Evolutionary conservation across 2,113 vertebrate genomes (phyloP), one percentile per base, ranked within the genome.

Genomic region (Otis tarda): DNA sequence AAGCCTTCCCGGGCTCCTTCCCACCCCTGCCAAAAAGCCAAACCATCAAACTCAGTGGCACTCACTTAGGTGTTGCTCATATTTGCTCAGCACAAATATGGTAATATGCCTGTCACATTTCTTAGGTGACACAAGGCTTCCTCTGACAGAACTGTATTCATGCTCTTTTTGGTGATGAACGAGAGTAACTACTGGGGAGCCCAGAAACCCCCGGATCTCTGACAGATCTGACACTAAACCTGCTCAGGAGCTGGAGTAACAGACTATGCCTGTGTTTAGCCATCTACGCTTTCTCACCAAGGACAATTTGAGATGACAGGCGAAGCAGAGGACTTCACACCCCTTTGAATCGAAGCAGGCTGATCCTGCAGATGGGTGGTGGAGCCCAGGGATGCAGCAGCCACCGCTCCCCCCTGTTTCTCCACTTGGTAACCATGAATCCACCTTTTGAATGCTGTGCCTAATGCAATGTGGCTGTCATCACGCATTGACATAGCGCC

Each of bases 291-390:
- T 74, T 93, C n/a, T 41, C 31, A 78, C 9, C 30, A 70, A 73
- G 39, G 25, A 43, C 27, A 76, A 68, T 9, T 22, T 2, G 7
- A 53, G 14, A 27, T 33, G 20, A 59, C 10, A 60, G 23, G 52
- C 0, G 2, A 80, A 70, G 52, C 3, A 1, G 47, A 86, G 25
- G 33, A 67, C 25, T 52, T 61, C 0, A 0, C 20, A 55, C 27
- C 35, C 20, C 52, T 68, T 74, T 37, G 55, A 31, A 28, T 52
- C 1, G 0, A 33, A 50, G 69, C 35, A 63, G 75, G 43, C 49
- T 69, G 41, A 89, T n/a, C 21, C 55, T 37, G 37, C 27, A 77
- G 45, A 65, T 7, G 0, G 3, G 28, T 4, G 7, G 17, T 15
- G 21, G n/a, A 81, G 37, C 37, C 45, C 15, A 18, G 33, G 56